A percentile compares a stretch with the other conserved stretches of the same genome.
Evolutionary conservation across 2,797 vertebrate species (phyloP).

Genomic region (Bradypus variegatus): DNA sequence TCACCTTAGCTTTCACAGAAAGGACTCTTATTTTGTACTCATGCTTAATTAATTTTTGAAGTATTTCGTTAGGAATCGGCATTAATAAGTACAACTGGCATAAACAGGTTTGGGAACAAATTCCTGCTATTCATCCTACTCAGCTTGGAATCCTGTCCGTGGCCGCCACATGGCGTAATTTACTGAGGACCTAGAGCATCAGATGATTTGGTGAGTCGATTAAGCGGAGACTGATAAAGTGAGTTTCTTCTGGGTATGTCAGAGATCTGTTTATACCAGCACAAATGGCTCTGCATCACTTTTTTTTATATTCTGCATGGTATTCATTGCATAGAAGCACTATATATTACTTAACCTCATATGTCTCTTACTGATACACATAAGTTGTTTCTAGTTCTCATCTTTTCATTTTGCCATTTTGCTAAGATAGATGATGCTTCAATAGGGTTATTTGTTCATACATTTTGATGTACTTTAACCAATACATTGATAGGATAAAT

Average conservation of each 20-base stretch:
- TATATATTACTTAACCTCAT: background rate
- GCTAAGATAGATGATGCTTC: background rate
- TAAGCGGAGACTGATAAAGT: background rate
- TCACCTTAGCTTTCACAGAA: background rate
- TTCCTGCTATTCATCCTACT: background rate
- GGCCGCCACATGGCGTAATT: background rate
- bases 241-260: background rate
- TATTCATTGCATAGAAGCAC: background rate
- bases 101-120: background rate
- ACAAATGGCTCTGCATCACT: background rate
- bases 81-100: background rate
- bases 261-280: background rate
- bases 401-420: background rate
- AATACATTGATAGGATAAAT: background rate
- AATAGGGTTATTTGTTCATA: background rate
- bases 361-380: background rate
- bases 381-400: background rate
- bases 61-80: background rate
- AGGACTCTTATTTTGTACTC: background rate
- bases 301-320: background rate
- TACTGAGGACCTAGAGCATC: background rate
- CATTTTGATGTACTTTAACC: background rate
- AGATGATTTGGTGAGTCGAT: background rate
- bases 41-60: background rate
- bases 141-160: no score